Conservation (phyloP, 2,113 vertebrate genomes). For the Ramphastos sulfuratus region DNA sequence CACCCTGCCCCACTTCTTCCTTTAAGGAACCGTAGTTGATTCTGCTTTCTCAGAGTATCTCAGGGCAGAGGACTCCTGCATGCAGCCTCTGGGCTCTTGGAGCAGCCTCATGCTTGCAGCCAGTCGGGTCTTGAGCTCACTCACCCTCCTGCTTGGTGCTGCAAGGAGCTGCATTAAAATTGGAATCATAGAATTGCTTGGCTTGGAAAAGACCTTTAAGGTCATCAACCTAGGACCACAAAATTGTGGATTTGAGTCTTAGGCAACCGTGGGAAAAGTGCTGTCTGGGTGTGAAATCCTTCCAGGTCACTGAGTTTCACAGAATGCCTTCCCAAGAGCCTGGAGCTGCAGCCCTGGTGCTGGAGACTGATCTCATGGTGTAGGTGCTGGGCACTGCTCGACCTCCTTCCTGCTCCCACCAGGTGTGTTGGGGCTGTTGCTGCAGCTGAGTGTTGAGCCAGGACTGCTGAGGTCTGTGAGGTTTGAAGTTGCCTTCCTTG, state of each 20-base stretch:
- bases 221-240: too few relatives aligned
- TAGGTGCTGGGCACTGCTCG: neutral
- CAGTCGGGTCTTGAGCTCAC: neutral
- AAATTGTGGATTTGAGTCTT: neutral
- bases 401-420: rapidly evolving
- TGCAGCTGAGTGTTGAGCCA: neutral
- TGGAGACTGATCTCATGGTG: rapidly evolving
- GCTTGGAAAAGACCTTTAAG: too few relatives aligned
- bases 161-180: neutral
- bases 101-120: neutral
- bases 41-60: neutral
- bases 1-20: neutral
- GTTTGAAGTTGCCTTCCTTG: neutral
- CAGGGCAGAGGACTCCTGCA: neutral
- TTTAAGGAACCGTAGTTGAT: neutral
- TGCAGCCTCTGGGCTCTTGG: neutral
- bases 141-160: neutral
- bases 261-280: rapidly evolving
- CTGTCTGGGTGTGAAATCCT: neutral
- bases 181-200: too few relatives aligned
- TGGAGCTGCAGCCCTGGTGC: neutral
- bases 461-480: neutral
- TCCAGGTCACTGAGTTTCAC: neutral
- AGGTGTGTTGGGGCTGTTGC: neutral
- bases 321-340: neutral